Evolutionary conservation across 2,888 invertebrate genomes (phyloP).

Genomic region (Parasteatoda lunata): DNA sequence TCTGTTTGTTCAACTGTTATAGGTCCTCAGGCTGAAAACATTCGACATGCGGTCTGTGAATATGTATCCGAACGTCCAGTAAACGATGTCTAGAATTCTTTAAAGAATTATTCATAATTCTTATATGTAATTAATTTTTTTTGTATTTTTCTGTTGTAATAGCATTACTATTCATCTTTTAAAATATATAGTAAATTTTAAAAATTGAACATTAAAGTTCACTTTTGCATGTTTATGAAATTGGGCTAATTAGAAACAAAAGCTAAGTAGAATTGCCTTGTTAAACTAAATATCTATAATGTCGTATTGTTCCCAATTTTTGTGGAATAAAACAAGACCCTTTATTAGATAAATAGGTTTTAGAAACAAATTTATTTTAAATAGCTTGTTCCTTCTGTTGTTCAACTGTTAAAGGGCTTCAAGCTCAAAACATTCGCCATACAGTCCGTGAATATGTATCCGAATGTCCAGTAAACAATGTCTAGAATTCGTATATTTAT

Average conservation of each 20-base stretch:
- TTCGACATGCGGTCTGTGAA: conserved; percentile 24
- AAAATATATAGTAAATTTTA: too few relatives aligned
- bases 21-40: conserved; percentile 43
- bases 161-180: too few relatives aligned
- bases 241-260: conserved; percentile 52
- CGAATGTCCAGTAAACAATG: too few relatives aligned
- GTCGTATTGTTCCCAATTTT: conserved; percentile 34
- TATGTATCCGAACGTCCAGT: neutral
- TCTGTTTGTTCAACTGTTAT: conserved; percentile 30
- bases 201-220: neutral
- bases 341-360: conserved; percentile 28
- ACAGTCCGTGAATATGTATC: conserved; percentile 20
- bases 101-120: too few relatives aligned
- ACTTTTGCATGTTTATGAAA: conserved; percentile 49
- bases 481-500: too few relatives aligned
- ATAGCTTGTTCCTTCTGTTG: conserved; percentile 36
- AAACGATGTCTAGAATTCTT: too few relatives aligned
- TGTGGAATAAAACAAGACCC: conserved; percentile 41
- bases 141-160: too few relatives aligned
- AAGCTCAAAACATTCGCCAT: conserved; percentile 33
- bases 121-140: too few relatives aligned
- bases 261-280: conserved; percentile 43
- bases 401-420: conserved; percentile 30
- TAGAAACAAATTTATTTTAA: conserved; percentile 33
- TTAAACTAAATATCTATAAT: conserved; percentile 22